Conservation (phyloP, 2,888 invertebrate genomes). For the Xanthostigma xanthostigma region DNA sequence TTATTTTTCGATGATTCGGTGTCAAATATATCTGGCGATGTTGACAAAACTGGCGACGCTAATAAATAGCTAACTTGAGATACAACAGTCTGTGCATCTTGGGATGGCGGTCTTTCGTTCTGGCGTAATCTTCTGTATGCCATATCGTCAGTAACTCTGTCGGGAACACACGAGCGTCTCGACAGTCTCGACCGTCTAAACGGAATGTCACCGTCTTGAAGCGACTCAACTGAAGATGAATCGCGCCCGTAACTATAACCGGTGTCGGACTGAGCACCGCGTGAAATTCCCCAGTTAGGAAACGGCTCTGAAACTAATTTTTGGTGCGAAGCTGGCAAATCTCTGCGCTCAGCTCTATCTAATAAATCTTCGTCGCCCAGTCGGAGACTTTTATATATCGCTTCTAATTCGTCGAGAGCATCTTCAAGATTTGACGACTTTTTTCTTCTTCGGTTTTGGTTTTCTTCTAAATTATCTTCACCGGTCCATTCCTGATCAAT, state of each 20-base stretch:
- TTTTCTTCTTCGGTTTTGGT: slow-evolving; percentile 26
- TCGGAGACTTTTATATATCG: slow-evolving; percentile 79
- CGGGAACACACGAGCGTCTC: slow-evolving; percentile 36
- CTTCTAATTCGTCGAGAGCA: slow-evolving; percentile 76
- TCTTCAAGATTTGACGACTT: slow-evolving; percentile 74
- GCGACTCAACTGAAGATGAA: slow-evolving; percentile 5
- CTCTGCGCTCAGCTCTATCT: slow-evolving; percentile 63
- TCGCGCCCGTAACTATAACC: slow-evolving; percentile 24
- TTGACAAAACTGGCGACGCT: slow-evolving; percentile 48
- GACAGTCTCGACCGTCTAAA: slow-evolving; percentile 18
- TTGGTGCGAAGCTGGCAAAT: slow-evolving; percentile 27
- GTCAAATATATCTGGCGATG: slow-evolving; percentile 30
- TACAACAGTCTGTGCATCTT: slow-evolving; percentile 30
- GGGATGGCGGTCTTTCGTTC: slow-evolving; percentile 34
- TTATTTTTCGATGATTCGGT: slow-evolving; percentile 29
- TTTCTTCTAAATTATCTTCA: no score
- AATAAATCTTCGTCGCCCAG: slow-evolving; percentile 69
- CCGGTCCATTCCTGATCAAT: slow-evolving; percentile 13
- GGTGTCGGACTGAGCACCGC: slow-evolving; percentile 27
- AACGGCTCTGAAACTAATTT: slow-evolving; percentile 18
- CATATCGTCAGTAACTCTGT: slow-evolving; percentile 64
- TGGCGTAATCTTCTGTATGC: slow-evolving; percentile 58
- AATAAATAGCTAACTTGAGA: slow-evolving; percentile 50
- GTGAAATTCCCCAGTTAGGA: slow-evolving; percentile 16
- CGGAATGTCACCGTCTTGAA: slow-evolving; percentile 2